Conservation (phyloP, 2,797 vertebrate species). For the Staurois parvus region DNA sequence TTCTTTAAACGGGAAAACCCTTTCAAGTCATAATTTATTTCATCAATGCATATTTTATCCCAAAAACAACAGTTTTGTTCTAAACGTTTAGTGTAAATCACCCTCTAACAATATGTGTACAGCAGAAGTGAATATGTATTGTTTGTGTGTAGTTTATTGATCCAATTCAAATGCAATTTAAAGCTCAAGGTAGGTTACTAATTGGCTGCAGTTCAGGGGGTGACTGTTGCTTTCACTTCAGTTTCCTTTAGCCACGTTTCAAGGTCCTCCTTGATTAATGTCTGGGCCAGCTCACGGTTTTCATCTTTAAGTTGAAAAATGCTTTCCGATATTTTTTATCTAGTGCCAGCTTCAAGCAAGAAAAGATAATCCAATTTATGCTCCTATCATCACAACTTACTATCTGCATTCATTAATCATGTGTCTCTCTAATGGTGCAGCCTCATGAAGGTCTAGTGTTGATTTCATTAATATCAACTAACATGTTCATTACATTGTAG, state of each 20-base stretch:
- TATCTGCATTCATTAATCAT: slow-evolving; percentile 43
- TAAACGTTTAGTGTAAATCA: slow-evolving; percentile 20
- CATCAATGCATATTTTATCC: slow-evolving; percentile 10
- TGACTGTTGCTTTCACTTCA: slow-evolving; percentile 49
- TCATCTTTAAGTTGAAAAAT: slow-evolving; percentile 44
- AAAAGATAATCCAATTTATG: slow-evolving; percentile 40
- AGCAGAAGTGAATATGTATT: slow-evolving; percentile 28
- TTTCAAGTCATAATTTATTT: neutral
- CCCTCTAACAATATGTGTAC: slow-evolving; percentile 17
- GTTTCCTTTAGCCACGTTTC: slow-evolving; percentile 40
- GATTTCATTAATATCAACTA: slow-evolving; percentile 31
- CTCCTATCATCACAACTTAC: slow-evolving; percentile 35
- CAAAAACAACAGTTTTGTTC: neutral
- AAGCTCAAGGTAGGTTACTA: slow-evolving; percentile 53
- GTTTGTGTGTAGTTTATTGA: slow-evolving; percentile 59
- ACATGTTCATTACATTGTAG: slow-evolving; percentile 14
- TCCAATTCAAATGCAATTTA: slow-evolving; percentile 61
- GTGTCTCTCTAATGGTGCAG: slow-evolving; percentile 27
- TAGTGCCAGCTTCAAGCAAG: slow-evolving; percentile 27
- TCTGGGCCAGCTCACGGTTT: slow-evolving; percentile 6
- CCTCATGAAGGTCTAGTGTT: neutral
- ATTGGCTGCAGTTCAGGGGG: slow-evolving; percentile 55
- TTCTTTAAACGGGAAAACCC: too few relatives aligned
- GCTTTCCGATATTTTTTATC: neutral
- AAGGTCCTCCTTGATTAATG: slow-evolving; percentile 50